phyloP scores from a whole-genome alignment of 2,113 vertebrate genomes.

The Hipposideros armiger region DNA sequence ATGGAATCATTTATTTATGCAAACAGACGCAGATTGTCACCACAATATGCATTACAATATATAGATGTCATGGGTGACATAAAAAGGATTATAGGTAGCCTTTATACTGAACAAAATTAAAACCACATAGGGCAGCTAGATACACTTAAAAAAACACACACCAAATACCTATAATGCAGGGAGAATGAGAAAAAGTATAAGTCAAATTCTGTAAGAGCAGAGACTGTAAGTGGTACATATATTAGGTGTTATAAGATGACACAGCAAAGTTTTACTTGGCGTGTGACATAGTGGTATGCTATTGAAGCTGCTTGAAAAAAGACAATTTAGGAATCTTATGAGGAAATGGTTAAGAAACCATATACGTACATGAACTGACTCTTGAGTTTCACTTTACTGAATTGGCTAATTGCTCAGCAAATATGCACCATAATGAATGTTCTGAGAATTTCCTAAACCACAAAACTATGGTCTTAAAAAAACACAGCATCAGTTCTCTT shows the following conservation, averaged over 20 bases:
- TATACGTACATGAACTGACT: neutral
- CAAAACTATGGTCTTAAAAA: slow-evolving; percentile 47
- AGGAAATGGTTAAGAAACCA: slow-evolving; percentile 35
- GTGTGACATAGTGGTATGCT: neutral
- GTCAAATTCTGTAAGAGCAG: neutral
- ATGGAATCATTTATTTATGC: slow-evolving; percentile 73
- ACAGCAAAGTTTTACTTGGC: neutral
- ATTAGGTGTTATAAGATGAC: neutral
- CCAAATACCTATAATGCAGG: neutral
- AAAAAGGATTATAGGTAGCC: slow-evolving; percentile 9
- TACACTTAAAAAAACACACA: neutral
- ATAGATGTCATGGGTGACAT: slow-evolving; percentile 33
- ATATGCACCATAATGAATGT: neutral
- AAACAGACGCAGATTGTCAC: slow-evolving; percentile 63
- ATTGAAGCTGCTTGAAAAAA: neutral
- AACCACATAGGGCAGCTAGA: neutral
- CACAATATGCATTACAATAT: slow-evolving; percentile 3
- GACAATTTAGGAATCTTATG: neutral
- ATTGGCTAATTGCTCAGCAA: slow-evolving; percentile 36
- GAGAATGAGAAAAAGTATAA: slow-evolving; percentile 3
- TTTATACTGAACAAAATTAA: slow-evolving; percentile 49
- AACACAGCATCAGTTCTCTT: neutral
- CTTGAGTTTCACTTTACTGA: slow-evolving; percentile 6
- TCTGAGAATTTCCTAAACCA: slow-evolving; percentile 57
- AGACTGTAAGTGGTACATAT: neutral